A percentile compares a stretch with the other conserved stretches of the same genome.
phyloP scores from a whole-genome alignment of 2,113 vertebrate genomes.

The Edolisoma coerulescens region DNA sequence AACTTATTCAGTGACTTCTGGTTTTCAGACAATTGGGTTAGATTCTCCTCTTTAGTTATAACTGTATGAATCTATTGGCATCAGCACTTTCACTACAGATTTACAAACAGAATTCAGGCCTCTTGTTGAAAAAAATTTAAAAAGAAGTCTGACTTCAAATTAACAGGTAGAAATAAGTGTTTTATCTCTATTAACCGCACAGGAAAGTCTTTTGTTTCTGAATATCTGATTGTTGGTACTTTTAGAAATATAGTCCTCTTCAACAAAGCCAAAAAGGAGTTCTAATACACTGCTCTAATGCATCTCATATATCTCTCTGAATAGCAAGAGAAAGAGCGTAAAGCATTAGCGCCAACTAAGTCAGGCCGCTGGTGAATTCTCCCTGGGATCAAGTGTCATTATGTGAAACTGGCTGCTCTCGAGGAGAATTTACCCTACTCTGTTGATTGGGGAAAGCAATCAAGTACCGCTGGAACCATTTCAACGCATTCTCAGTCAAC shows the following conservation, averaged over 20 bases:
- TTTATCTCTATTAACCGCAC: slow-evolving; percentile 8
- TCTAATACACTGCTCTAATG: slow-evolving; percentile 43
- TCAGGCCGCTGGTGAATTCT: slow-evolving; percentile 49
- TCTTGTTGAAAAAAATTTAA: background rate
- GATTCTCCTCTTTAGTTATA: background rate
- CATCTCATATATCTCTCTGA: slow-evolving; percentile 56
- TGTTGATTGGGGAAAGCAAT: slow-evolving; percentile 56
- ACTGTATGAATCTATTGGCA: background rate
- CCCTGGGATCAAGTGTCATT: slow-evolving; percentile 59
- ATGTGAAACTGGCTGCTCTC: slow-evolving; percentile 54
- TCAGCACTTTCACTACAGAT: background rate
- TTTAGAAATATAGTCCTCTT: slow-evolving; percentile 16
- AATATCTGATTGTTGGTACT: slow-evolving; percentile 45
- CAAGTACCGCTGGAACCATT: slow-evolving; percentile 32
- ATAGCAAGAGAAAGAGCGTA: slow-evolving; percentile 28
- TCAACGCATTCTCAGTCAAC: slow-evolving; percentile 63
- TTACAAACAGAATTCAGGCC: background rate
- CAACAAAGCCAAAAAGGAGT: slow-evolving; percentile 40
- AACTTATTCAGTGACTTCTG: background rate
- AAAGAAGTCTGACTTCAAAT: background rate
- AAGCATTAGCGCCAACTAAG: slow-evolving; percentile 41
- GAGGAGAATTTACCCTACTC: slow-evolving; percentile 48
- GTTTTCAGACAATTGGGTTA: background rate
- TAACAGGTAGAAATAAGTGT: slow-evolving; percentile 4
- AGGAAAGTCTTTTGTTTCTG: slow-evolving; percentile 28